Conservation (phyloP, 2,888 invertebrate species). For the Frankliniella intonsa region DNA sequence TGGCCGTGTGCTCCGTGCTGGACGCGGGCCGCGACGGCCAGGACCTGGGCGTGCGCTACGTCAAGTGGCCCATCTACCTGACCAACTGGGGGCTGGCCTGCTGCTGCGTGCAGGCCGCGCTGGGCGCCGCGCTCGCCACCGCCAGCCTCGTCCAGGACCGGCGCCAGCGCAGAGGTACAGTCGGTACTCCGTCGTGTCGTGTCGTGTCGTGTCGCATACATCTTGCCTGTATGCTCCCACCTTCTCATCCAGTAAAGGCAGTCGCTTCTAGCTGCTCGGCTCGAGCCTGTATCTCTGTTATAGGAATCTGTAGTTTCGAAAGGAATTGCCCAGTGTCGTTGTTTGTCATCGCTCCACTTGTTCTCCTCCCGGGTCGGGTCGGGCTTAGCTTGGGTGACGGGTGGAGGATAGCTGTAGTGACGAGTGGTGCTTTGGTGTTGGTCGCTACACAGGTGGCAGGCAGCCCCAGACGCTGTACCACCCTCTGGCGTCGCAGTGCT, state of each 20-base stretch:
- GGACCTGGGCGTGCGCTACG: slow-evolving; percentile 34
- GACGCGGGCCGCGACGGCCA: slow-evolving; percentile 43
- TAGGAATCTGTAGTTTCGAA: too few relatives aligned
- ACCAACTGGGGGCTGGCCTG: slow-evolving; percentile 67
- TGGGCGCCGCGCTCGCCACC: slow-evolving; percentile 52
- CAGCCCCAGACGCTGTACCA: slow-evolving; percentile 8
- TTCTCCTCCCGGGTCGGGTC: too few relatives aligned
- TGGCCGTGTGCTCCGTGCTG: slow-evolving; percentile 47
- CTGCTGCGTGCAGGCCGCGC: slow-evolving; percentile 55
- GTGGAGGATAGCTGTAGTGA: neutral
- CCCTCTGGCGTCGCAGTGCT: neutral
- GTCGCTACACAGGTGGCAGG: neutral
- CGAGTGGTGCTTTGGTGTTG: neutral
- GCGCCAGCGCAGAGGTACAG: slow-evolving; percentile 7
- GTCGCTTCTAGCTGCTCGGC: too few relatives aligned
- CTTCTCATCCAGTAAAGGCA: too few relatives aligned
- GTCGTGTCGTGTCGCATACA: too few relatives aligned
- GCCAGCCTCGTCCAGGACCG: slow-evolving; percentile 29
- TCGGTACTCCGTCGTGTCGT: neutral
- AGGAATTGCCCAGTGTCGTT: too few relatives aligned
- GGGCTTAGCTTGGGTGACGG: too few relatives aligned
- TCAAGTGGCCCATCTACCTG: slow-evolving; percentile 66
- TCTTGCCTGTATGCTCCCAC: too few relatives aligned
- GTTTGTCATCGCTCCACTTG: too few relatives aligned
- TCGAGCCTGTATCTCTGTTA: too few relatives aligned